phyloP scores from a whole-genome alignment of 2,113 vertebrate species.

The Pionites leucogaster region DNA sequence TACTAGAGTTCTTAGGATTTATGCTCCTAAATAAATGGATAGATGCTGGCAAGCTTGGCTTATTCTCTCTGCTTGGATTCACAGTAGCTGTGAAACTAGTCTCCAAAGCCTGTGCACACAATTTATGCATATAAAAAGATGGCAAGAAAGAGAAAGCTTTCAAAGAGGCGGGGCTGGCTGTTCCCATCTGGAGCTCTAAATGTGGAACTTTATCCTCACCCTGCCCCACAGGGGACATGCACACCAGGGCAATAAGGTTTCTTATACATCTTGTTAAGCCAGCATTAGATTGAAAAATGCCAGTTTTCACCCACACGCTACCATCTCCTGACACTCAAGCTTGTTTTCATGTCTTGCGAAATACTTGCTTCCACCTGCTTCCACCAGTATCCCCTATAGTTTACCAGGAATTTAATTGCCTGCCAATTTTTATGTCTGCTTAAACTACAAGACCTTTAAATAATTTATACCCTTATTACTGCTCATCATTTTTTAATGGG shows the following conservation, averaged over 20 bases:
- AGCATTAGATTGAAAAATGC: constrained; percentile 50
- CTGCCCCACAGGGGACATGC: not conserved
- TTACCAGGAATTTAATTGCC: constrained; percentile 61
- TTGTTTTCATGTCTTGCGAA: constrained; percentile 49
- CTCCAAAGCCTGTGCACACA: not conserved
- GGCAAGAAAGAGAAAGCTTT: not conserved
- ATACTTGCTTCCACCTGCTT: constrained; percentile 57
- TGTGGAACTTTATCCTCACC: not conserved
- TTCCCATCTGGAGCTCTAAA: constrained; percentile 34
- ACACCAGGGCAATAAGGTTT: constrained; percentile 24
- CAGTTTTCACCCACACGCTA: constrained; percentile 22
- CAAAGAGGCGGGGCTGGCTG: not conserved
- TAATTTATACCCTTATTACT: constrained; percentile 80
- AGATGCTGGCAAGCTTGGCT: not conserved
- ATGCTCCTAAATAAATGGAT: not conserved
- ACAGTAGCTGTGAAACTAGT: not conserved
- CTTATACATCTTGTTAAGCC: constrained; percentile 45
- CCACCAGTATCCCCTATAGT: constrained; percentile 48
- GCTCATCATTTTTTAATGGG: constrained; percentile 73
- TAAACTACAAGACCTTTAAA: constrained; percentile 63
- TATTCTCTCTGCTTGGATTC: not conserved
- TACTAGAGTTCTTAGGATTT: not conserved
- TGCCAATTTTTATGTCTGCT: constrained; percentile 53
- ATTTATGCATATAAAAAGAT: not conserved
- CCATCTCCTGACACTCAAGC: constrained; percentile 52